Conservation (phyloP, 2,797 vertebrate genomes). For the Capromys pilorides region DNA sequence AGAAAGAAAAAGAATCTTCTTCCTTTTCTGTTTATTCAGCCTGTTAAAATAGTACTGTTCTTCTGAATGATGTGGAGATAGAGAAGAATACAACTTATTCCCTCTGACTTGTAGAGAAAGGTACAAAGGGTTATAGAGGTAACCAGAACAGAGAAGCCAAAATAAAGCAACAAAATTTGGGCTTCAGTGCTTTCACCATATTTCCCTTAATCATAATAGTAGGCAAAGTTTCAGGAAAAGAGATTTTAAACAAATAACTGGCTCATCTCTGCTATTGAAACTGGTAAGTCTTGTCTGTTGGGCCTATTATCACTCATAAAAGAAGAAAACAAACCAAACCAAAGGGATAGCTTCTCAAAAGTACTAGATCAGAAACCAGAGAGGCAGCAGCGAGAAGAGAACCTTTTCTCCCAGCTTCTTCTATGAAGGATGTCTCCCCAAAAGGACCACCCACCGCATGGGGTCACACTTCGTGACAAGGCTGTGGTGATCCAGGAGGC, state of each 20-base stretch:
- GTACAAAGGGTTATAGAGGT: not conserved
- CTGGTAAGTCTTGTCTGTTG: not conserved
- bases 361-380: not conserved
- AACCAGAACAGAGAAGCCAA: not conserved
- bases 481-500: not conserved
- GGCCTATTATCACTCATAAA: not conserved
- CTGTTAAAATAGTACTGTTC: constrained; percentile 32
- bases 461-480: not conserved
- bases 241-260: constrained; percentile 15
- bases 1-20: not conserved
- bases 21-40: constrained; percentile 40
- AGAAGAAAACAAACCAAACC: not conserved
- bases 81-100: not conserved
- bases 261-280: not conserved
- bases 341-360: not conserved
- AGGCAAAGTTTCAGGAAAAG: not conserved
- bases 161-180: constrained; percentile 17
- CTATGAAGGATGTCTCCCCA: not conserved
- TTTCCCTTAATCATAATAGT: not conserved
- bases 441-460: not conserved
- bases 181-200: not conserved
- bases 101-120: constrained; percentile 26
- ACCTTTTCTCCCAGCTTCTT: not conserved
- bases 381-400: not conserved
- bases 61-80: constrained; percentile 10